phyloP scores from a whole-genome alignment of 2,888 invertebrate species.

The Electrophaes corylata region DNA sequence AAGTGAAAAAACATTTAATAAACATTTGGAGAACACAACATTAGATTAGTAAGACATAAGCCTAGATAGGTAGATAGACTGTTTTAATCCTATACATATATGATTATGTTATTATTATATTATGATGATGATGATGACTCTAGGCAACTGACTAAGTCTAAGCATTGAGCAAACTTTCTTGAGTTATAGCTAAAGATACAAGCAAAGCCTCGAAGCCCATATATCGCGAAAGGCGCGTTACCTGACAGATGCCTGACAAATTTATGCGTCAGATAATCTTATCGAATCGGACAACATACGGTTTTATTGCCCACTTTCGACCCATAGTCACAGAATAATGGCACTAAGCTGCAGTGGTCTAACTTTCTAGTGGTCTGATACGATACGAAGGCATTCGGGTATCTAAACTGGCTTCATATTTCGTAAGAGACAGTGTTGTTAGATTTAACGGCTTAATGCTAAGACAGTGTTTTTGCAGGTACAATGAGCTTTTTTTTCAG shows the following conservation, averaged over 20 bases:
- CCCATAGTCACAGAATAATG: slow-evolving; percentile 26
- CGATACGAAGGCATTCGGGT: slow-evolving; percentile 37
- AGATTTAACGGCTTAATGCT: slow-evolving; percentile 23
- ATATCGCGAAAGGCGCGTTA: slow-evolving; percentile 36
- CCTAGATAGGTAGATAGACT: too few species aligned
- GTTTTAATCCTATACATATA: too few species aligned
- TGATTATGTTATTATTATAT: too few species aligned
- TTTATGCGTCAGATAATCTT: slow-evolving; percentile 75
- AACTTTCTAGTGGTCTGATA: slow-evolving; percentile 35
- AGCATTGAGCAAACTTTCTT: not conserved
- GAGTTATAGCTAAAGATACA: not conserved
- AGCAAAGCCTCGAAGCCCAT: slow-evolving; percentile 28
- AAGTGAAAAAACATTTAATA: too few species aligned
- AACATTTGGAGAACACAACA: too few species aligned
- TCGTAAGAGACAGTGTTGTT: slow-evolving; percentile 27
- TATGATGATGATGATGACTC: too few species aligned
- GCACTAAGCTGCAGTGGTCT: slow-evolving; percentile 22
- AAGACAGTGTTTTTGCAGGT: slow-evolving; percentile 8
- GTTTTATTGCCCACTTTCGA: slow-evolving; percentile 64
- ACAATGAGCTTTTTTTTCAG: not conserved
- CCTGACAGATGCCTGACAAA: slow-evolving; percentile 62
- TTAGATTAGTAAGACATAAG: too few species aligned
- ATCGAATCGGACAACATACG: slow-evolving; percentile 62
- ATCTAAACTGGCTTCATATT: slow-evolving; percentile 38
- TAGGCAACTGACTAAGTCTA: too few species aligned